These are phyloP conservation scores for Chrysaora quinquecirrha DNA, from an alignment of 30 jellyfish, hydroid and myxozoan genomes.

Conservation along the genomic window DNA sequence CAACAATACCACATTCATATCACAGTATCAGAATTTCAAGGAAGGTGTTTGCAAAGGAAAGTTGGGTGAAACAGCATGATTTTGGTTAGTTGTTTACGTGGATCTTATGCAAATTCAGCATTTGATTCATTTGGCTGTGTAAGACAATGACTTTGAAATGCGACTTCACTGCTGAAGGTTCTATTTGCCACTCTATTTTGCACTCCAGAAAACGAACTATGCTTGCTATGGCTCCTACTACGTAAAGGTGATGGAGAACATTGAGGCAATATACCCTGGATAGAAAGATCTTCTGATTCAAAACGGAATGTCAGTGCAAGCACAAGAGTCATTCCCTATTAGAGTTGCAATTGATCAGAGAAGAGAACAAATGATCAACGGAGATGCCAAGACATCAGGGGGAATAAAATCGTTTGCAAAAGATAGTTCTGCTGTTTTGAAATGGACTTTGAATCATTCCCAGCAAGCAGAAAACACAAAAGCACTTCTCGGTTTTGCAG, in stretches of 20 bases:
- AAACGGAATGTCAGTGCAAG: conserved; percentile 25
- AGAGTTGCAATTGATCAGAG: conserved; percentile 28
- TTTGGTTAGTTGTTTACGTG: conserved; percentile 4
- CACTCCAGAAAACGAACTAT: conserved; percentile 24
- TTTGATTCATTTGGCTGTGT: conserved; percentile 15
- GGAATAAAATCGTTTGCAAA: conserved; percentile 20
- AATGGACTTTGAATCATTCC: conserved; percentile 23
- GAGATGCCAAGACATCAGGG: conserved; percentile 43
- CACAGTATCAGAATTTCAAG: background rate
- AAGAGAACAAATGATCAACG: too few species aligned
- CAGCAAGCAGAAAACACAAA: conserved; percentile 5
- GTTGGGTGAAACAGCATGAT: conserved; percentile 18
- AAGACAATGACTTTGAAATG: conserved; percentile 4
- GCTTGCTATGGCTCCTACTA: conserved; percentile 51
- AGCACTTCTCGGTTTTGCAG: background rate
- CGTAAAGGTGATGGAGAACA: conserved; percentile 13
- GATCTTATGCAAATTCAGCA: conserved; percentile 5
- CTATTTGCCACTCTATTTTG: conserved; percentile 20
- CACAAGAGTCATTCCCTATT: conserved; percentile 15
- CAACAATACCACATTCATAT: background rate
- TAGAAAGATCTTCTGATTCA: conserved; percentile 6
- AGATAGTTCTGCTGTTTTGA: too few species aligned
- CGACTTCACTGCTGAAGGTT: conserved; percentile 9
- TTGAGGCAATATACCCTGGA: conserved; percentile 37
- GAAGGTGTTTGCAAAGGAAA: conserved; percentile 10